These are phyloP conservation scores for Eublepharis macularius DNA, from an alignment of 2,113 vertebrate genomes.

Conservation along the genomic window DNA sequence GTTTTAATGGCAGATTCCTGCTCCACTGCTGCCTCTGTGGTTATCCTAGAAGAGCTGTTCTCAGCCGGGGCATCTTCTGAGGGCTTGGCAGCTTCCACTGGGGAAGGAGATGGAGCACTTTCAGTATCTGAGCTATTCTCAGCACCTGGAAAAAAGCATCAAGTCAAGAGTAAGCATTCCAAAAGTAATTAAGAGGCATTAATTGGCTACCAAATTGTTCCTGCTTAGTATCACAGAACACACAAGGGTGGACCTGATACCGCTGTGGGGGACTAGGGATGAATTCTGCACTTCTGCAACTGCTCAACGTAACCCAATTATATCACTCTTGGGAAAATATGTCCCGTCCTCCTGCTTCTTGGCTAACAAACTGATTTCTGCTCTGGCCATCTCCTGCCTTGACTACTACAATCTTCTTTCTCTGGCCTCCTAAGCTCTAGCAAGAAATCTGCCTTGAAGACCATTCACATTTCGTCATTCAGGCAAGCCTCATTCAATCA, in stretches of 20 bases:
- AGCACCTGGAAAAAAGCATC: constrained; percentile 79
- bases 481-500: not conserved
- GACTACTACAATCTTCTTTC: not conserved
- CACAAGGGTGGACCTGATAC: not conserved
- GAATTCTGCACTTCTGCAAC: not conserved
- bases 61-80: constrained; percentile 77
- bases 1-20: constrained; percentile 73
- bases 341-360: not conserved
- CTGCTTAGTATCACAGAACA: not conserved
- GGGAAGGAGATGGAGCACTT: constrained; percentile 95
- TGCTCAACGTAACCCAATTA: not conserved
- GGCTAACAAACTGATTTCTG: not conserved
- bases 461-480: not conserved
- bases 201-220: not conserved
- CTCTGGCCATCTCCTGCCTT: not conserved
- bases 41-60: constrained; percentile 65
- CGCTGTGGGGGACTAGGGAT: not conserved
- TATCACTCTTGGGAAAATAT: not conserved
- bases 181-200: not conserved
- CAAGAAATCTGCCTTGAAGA: not conserved
- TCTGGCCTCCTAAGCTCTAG: not conserved
- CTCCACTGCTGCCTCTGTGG: constrained; percentile 62
- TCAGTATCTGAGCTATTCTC: constrained; percentile 99
- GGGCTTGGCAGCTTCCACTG: constrained; percentile 85
- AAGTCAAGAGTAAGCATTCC: not conserved